phyloP scores from a whole-genome alignment of 1,140 invertebrate genomes.

The Antheraea pernyi region DNA sequence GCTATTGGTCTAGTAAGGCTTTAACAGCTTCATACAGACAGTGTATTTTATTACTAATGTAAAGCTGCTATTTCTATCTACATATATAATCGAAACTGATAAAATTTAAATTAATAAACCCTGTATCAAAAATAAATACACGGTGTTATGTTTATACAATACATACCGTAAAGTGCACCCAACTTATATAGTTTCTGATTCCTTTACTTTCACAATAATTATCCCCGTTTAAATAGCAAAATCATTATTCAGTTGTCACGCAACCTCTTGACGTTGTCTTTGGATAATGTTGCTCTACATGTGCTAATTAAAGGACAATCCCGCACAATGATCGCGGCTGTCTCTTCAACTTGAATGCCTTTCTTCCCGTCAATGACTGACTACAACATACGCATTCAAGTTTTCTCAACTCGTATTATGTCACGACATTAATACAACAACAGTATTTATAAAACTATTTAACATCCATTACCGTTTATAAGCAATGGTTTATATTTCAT shows the following conservation, averaged over 20 bases:
- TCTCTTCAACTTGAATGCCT: constrained; percentile 44
- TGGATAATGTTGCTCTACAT: constrained; percentile 61
- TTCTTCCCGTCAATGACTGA: constrained; percentile 58
- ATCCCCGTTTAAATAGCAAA: constrained; percentile 25
- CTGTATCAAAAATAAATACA: no score
- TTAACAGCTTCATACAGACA: no score
- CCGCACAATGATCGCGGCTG: constrained; percentile 66
- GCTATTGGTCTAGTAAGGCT: no score
- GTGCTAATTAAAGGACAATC: constrained; percentile 69
- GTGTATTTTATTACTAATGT: no score
- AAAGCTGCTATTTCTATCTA: no score
- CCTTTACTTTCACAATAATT: constrained; percentile 23
- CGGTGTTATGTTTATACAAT: no score
- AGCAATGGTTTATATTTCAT: not conserved
- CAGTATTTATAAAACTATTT: not conserved
- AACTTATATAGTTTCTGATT: not conserved
- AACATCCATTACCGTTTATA: constrained; percentile 33
- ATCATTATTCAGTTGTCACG: constrained; percentile 65
- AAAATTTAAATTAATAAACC: no score
- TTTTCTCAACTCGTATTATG: constrained; percentile 56
- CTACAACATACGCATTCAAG: constrained; percentile 54
- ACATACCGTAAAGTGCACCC: not conserved
- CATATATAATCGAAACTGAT: no score
- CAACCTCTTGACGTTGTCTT: constrained; percentile 41
- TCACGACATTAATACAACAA: not conserved